Conservation (phyloP, 2,888 invertebrate genomes). For the Auanema freiburgensis region DNA sequence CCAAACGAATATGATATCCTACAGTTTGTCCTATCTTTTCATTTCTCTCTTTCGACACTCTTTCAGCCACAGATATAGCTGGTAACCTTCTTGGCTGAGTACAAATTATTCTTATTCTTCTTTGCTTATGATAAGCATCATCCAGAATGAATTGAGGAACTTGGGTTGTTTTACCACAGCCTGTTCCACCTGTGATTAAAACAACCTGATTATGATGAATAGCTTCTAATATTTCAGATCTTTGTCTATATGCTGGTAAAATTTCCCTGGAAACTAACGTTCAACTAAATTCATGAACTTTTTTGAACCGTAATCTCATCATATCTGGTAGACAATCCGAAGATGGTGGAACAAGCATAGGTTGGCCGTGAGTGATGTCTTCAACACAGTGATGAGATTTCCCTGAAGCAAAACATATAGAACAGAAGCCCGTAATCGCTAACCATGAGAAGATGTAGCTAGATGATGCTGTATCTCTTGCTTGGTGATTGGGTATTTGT, state of each 20-base stretch:
- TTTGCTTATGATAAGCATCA: slow-evolving; percentile 71
- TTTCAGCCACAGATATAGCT: slow-evolving; percentile 84
- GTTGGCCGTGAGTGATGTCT: too few relatives aligned
- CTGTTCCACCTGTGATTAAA: slow-evolving; percentile 56
- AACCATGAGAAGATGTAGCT: slow-evolving; percentile 1
- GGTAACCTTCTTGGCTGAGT: slow-evolving; percentile 88
- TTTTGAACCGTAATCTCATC: not conserved
- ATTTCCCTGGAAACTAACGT: slow-evolving; percentile 28
- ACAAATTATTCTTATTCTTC: slow-evolving; percentile 82
- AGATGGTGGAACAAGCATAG: slow-evolving; percentile 10
- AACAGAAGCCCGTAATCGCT: too few relatives aligned
- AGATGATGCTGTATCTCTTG: not conserved
- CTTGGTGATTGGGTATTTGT: not conserved
- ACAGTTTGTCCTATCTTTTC: slow-evolving; percentile 80
- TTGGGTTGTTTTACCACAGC: slow-evolving; percentile 61
- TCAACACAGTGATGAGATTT: too few relatives aligned
- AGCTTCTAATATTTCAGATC: slow-evolving; percentile 30
- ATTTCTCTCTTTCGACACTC: slow-evolving; percentile 84
- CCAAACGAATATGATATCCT: slow-evolving; percentile 88
- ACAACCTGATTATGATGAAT: slow-evolving; percentile 36
- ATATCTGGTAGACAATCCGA: not conserved
- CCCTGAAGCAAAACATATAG: slow-evolving; percentile 7
- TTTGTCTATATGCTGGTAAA: slow-evolving; percentile 42
- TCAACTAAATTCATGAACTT: not conserved
- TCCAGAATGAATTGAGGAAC: slow-evolving; percentile 90